These are phyloP conservation scores for Narcine bancroftii DNA, from an alignment of 2,113 vertebrate genomes.

Conservation along the genomic window DNA sequence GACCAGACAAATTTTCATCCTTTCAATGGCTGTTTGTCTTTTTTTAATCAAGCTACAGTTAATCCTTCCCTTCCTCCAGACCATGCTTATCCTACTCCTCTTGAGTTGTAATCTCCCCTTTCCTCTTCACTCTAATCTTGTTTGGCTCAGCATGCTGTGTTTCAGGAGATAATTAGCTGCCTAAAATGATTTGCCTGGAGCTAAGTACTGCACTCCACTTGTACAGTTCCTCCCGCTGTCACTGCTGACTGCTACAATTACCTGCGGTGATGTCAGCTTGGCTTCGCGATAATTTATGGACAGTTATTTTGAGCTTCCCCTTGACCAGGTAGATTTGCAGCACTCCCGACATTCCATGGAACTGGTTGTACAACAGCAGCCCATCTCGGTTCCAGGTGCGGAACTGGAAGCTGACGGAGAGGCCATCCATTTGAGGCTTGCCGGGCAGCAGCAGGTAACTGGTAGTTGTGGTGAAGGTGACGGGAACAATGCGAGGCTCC, in stretches of 20 bases:
- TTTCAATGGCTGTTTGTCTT: not conserved
- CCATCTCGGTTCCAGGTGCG: constrained; percentile 87
- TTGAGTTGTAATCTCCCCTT: not conserved
- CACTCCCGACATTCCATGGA: constrained; percentile 63
- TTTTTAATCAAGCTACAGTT: not conserved
- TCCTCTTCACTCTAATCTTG: not conserved
- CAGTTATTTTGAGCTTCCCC: constrained; percentile 62
- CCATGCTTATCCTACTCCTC: not conserved
- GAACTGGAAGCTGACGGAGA: constrained; percentile 84
- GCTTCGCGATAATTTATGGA: constrained; percentile 59
- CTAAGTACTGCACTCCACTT: not conserved
- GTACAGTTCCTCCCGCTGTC: not conserved
- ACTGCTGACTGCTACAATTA: constrained; percentile 44
- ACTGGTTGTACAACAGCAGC: constrained; percentile 66
- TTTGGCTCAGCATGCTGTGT: not conserved
- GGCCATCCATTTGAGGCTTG: constrained; percentile 60
- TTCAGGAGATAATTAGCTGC: constrained; percentile 5
- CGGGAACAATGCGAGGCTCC: constrained; percentile 73
- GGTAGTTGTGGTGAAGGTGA: constrained; percentile 75
- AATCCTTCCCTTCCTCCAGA: not conserved
- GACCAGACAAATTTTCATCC: not conserved
- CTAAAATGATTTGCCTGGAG: not conserved
- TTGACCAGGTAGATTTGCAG: constrained; percentile 67
- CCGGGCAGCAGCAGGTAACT: constrained; percentile 81
- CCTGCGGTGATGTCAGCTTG: constrained; percentile 66